Percentiles rank a stretch among this genome's conserved stretches.
Conservation (phyloP, 2,888 invertebrate species). For the Dolichomitus sp. region DNA sequence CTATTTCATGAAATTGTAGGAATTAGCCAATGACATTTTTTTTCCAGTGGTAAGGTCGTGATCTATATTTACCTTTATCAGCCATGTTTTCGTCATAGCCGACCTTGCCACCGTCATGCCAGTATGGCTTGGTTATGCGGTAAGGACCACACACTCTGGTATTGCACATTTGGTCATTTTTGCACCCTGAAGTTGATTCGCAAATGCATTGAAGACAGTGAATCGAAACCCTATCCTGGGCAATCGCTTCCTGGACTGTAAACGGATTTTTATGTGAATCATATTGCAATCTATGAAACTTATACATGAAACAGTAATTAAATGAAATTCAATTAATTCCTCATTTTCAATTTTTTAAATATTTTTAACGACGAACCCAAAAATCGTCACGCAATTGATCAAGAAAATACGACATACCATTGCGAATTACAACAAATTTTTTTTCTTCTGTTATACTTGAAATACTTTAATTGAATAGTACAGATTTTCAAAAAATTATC, state of each 20-base stretch:
- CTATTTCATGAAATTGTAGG: no score
- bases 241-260: background rate
- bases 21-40: no score
- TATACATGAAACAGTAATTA: background rate
- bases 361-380: no score
- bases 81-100: slow-evolving; percentile 87
- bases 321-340: background rate
- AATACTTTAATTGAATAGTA: no score
- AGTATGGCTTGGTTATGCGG: slow-evolving; percentile 95
- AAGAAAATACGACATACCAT: no score
- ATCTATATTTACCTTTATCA: slow-evolving; percentile 79
- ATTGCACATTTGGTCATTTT: slow-evolving; percentile 88
- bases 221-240: slow-evolving; percentile 87
- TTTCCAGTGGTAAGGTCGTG: no score
- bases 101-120: slow-evolving; percentile 94
- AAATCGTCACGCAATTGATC: no score
- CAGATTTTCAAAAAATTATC: background rate
- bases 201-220: slow-evolving; percentile 94
- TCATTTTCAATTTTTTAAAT: no score
- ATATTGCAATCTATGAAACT: background rate
- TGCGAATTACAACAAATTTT: no score
- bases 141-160: slow-evolving; percentile 94
- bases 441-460: no score
- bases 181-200: slow-evolving; percentile 93
- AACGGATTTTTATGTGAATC: background rate